A percentile compares a stretch with the other conserved stretches of the same genome.
Evolutionary conservation across 2,888 invertebrate genomes (phyloP).

Genomic region (Lepidonotus clava): DNA sequence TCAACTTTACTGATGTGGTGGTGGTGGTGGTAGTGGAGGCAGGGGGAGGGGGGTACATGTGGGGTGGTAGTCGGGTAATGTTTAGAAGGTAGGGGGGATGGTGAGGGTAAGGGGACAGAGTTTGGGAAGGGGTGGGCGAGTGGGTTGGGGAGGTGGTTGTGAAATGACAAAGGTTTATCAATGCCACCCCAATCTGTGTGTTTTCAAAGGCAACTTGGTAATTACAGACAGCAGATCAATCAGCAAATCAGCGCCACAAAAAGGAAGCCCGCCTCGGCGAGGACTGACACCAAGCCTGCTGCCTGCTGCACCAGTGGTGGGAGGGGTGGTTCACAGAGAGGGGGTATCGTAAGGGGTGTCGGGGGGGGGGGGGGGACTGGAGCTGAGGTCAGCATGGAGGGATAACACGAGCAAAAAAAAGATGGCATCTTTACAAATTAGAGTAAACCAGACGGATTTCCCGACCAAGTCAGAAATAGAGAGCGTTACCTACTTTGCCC

Average conservation of each 20-base stretch:
- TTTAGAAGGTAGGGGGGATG: background rate
- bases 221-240: constrained; percentile 27
- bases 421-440: too few relatives aligned
- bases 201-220: constrained; percentile 44
- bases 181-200: constrained; percentile 46
- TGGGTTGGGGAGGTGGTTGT: background rate
- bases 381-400: too few relatives aligned
- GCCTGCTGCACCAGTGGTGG: too few relatives aligned
- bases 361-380: too few relatives aligned
- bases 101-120: background rate
- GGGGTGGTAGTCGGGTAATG: background rate
- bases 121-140: background rate
- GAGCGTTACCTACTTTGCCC: background rate
- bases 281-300: background rate
- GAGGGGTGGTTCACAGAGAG: too few relatives aligned
- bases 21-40: background rate
- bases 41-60: background rate
- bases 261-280: background rate
- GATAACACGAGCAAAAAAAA: too few relatives aligned
- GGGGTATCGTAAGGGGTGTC: too few relatives aligned
- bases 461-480: too few relatives aligned
- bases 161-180: constrained; percentile 52
- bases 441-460: too few relatives aligned
- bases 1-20: background rate
- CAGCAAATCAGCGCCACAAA: constrained; percentile 24